Percentiles rank a stretch among this genome's conserved stretches.
Conservation (phyloP, 2,888 invertebrate species). For the Sinhomidia bicolor region DNA sequence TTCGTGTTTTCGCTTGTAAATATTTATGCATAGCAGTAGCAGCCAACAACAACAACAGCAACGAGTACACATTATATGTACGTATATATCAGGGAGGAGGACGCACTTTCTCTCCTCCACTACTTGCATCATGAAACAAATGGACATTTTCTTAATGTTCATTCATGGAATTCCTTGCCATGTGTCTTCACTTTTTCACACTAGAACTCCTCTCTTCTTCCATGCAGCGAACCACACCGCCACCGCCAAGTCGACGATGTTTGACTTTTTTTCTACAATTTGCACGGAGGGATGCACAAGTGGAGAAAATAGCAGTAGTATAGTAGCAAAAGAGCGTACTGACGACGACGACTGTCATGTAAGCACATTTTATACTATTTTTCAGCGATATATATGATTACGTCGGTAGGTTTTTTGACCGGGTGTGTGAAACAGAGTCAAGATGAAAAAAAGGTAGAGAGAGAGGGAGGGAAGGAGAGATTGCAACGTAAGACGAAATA, state of each 20-base stretch:
- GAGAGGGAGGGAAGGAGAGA: background rate
- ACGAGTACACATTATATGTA: background rate
- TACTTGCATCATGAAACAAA: slow-evolving; percentile 40
- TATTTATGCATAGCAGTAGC: background rate
- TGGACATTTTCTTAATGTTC: slow-evolving; percentile 54
- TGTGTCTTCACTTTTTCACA: slow-evolving; percentile 37
- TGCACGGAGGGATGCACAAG: slow-evolving; percentile 38
- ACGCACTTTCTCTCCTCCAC: background rate
- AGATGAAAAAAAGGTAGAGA: background rate
- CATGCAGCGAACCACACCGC: background rate
- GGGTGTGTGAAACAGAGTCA: background rate
- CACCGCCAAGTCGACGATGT: slow-evolving; percentile 26
- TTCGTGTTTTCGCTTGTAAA: background rate
- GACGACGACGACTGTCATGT: slow-evolving; percentile 26
- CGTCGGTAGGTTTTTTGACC: slow-evolving; percentile 15
- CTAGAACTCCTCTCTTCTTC: background rate
- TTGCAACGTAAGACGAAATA: background rate
- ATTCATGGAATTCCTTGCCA: slow-evolving; percentile 51
- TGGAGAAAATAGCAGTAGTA: slow-evolving; percentile 31
- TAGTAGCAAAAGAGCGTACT: too few relatives aligned
- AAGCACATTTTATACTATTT: slow-evolving; percentile 38
- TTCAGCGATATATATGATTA: slow-evolving; percentile 21
- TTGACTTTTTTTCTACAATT: slow-evolving; percentile 50
- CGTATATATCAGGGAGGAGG: too few relatives aligned
- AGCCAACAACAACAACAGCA: background rate